Evolutionary conservation across 2,888 invertebrate species (phyloP), one percentile per base, ranked within the genome.

Genomic region (Scaptodrosophila latifasciaeformis): DNA sequence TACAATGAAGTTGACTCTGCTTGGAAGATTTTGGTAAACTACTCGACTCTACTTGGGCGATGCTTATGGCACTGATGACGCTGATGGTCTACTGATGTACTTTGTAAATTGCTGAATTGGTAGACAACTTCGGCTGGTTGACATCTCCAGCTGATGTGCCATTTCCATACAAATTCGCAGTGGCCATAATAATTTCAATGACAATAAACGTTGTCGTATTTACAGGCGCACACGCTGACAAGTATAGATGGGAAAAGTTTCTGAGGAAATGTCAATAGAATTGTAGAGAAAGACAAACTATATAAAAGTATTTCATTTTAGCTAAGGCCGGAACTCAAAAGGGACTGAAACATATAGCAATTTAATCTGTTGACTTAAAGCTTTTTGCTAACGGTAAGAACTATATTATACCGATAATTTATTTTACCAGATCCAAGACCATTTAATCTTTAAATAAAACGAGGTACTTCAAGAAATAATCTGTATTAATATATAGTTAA

Each of bases 201-300:
- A 75, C 75, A 77, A 80, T 77, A 80, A 80, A 80, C 75, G 75
- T 70, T 72, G 74, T 70, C 74, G 77, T 79, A 75, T 79, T 77
- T 79, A 68, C 74, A 67, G 67, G 70, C 52, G 47, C 42, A 54
- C 66, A 76, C 68, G 48, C 59, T 62, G 80, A 65, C 67, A 54
- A 68, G 70, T 74, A 76, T 76, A 77, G 75, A 75, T 75, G 75
- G 79, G 79, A 79, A 79, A 77, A 76, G 67, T 79, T 79, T 71
- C 79, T 77, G 77, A 79, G 80, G 80, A 79, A 76, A 79, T 79
- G 75, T 76, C 75, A 76, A 76, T 76, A 79, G 77, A 70, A 67
- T 47, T 65, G 67, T 69, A 54, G 69, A 71, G n/a, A n/a, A n/a
- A n/a, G 72, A 78, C 68, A 74, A 78, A 78, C 69, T 74, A 71